Base-by-base conservation (phyloP, 2,888 invertebrate species). In the Cheilosia vulpina region DNA sequence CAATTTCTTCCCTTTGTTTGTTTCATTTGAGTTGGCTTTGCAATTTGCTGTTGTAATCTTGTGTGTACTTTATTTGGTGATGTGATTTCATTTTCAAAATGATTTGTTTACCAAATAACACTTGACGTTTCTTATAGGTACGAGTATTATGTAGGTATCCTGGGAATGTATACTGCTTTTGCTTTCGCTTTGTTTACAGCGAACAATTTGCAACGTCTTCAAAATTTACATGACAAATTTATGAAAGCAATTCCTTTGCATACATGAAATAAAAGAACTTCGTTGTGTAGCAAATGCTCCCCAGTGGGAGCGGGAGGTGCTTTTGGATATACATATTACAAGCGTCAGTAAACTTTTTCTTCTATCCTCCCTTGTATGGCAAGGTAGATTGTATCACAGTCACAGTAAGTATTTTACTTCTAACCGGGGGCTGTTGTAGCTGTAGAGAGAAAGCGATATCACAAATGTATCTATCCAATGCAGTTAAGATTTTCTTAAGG, bases 61-160 rank as follows among this genome's bases (percentile, higher is more conserved):
- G 13, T 24, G 52, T 17, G 21, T 4, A 13, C 24, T 52, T 24
- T 52, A 24, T 52, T 52, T 52, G 52, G 13, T 52, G 52, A 52
- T 24, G 52, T 52, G 21, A 52, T 52, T 52, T 24, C 24, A 24
- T 52, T 52, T 52, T 52, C 21, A 15, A 52, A 52, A 52, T 52
- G 52, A 24, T 52, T 52, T 52, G 52, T 24, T 52, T 52, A 24
- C 5, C 13, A 21, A 21, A 19, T 24, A 13, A 52, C 21, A 24
- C 52, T 21, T 21, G 19, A 9, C 1, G 9, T 11, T 11, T 21
- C 19, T 13, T 50, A 11, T 21, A 21, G 2, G 21, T 21, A 21
- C 21, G 21, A 21, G 21, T 21, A 21, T 2, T 21, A 21, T 21
- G 27, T 5, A 27, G 2, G 13, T 43, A 6, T 3, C 11, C 13